Conservation (phyloP, 1,140 invertebrate genomes). For the Papilio polytes region DNA sequence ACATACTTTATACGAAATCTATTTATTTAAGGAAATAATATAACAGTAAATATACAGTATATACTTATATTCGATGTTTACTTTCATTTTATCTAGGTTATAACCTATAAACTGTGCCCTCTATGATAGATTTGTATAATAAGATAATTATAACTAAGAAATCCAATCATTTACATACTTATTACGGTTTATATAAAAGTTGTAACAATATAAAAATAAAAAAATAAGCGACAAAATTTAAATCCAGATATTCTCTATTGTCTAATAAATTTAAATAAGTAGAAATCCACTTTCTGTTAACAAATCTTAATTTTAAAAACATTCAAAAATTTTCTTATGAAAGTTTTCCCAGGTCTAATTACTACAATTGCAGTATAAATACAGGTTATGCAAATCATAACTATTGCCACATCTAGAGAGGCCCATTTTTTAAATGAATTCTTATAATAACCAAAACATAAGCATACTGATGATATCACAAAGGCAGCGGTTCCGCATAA, state of each 20-base stretch:
- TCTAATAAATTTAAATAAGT: too few relatives aligned
- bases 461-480: conserved; percentile 44
- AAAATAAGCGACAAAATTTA: neutral
- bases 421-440: conserved; percentile 47
- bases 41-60: neutral
- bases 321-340: conserved; percentile 40
- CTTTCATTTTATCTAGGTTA: neutral
- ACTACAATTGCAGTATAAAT: conserved; percentile 42
- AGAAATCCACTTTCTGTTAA: neutral
- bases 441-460: conserved; percentile 47
- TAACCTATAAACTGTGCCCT: neutral
- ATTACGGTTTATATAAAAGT: too few relatives aligned
- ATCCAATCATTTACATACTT: neutral
- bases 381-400: conserved; percentile 38
- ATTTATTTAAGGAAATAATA: neutral
- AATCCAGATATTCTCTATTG: neutral
- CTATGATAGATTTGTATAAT: neutral
- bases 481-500: conserved; percentile 42
- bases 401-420: conserved; percentile 41
- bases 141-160: neutral
- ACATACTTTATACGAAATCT: neutral
- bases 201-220: neutral
- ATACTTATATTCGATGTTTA: neutral
- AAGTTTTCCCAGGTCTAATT: conserved; percentile 36
- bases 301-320: conserved; percentile 40